phyloP scores from a whole-genome alignment of 2,113 vertebrate species.

The Syngnathus typhle region DNA sequence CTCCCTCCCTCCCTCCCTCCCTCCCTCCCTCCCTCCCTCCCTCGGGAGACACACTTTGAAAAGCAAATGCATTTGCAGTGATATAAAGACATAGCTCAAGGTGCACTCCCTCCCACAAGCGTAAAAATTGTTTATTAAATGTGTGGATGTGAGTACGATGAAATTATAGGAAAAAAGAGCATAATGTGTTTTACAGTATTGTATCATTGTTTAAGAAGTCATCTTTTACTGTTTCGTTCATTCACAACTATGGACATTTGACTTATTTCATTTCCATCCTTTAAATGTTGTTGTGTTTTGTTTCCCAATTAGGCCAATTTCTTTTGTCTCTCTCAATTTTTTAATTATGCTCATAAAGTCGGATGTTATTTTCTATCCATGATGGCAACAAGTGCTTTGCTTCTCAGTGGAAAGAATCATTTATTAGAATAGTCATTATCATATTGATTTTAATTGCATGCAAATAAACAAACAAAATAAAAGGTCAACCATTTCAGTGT shows the following conservation, averaged over 20 bases:
- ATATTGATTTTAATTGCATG: background rate
- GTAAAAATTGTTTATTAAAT: conserved; percentile 4
- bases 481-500: background rate
- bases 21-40: conserved; percentile 11
- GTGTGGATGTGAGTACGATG: too few species aligned
- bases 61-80: conserved; percentile 44
- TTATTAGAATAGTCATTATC: background rate
- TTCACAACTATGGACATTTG: too few species aligned
- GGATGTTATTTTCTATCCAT: background rate
- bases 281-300: background rate
- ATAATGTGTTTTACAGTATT: too few species aligned
- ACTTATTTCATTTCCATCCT: background rate
- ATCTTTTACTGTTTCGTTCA: too few species aligned
- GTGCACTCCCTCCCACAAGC: conserved; percentile 21
- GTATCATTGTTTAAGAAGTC: too few species aligned
- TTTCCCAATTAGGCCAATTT: background rate
- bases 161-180: too few species aligned
- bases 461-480: background rate
- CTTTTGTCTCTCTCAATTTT: background rate
- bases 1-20: too few species aligned
- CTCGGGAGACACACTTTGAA: conserved; percentile 27
- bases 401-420: background rate
- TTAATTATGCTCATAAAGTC: background rate
- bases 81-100: conserved; percentile 45
- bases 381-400: background rate